Percentiles rank a stretch among this genome's conserved stretches.
These are phyloP conservation scores for Agapornis canus DNA, from an alignment of 2,797 vertebrate species.

Conservation along the genomic window DNA sequence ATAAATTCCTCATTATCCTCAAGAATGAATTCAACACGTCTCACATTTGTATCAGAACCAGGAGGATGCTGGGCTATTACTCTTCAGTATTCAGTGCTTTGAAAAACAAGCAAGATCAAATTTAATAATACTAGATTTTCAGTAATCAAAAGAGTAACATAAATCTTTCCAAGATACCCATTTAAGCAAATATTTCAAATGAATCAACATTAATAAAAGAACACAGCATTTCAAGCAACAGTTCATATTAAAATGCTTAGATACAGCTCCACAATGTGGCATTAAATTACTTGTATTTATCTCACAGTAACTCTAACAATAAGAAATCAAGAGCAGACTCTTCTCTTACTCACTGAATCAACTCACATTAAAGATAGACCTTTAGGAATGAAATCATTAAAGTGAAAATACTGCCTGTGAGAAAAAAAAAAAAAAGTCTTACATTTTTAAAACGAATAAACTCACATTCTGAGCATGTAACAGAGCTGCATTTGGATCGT, in stretches of 20 bases:
- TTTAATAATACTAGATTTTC: neutral
- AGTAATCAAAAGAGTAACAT: neutral
- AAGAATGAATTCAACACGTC: neutral
- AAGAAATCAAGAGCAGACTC: neutral
- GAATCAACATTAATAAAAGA: slow-evolving; percentile 4
- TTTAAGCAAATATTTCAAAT: slow-evolving; percentile 14
- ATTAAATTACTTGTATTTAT: slow-evolving; percentile 18
- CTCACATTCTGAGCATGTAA: neutral
- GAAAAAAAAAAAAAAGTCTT: neutral
- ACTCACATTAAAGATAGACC: neutral
- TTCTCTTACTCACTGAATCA: neutral
- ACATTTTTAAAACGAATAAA: neutral
- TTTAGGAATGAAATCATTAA: neutral
- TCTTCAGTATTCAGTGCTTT: neutral
- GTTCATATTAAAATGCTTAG: neutral
- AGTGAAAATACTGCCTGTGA: neutral
- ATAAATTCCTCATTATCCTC: neutral
- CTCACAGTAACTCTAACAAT: neutral
- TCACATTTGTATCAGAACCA: neutral
- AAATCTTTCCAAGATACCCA: neutral
- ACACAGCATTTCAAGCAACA: neutral
- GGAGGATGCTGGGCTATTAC: neutral
- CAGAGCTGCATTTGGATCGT: neutral
- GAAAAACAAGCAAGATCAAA: neutral
- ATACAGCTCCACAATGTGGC: neutral